Evolutionary conservation across 2,797 vertebrate genomes (phyloP), one percentile per base, ranked within the genome.

Genomic region (Margarornis squamiger): DNA sequence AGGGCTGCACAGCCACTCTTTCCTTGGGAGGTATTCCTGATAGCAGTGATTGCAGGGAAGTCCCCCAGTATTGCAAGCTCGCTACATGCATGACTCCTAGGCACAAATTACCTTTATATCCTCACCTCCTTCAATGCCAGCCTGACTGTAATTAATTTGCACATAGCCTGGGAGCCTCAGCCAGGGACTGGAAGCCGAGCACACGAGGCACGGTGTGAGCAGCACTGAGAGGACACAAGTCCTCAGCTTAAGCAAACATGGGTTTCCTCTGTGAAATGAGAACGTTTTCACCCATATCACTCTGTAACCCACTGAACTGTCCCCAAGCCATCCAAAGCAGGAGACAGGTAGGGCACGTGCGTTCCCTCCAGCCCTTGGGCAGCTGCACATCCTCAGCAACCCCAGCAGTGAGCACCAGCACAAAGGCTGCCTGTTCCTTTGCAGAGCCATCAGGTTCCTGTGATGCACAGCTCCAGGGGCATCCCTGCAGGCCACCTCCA

Each of bases 311-410:
- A 2, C 36, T 67, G 12, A 41, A 26, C 11, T 24, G 4, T 15
- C 27, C 20, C 20, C 23, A 17, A 85, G 34, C 34, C 34, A 52
- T 63, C 32, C 39, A 52, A 51, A 88, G 61, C 4, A 0, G 0
- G 41, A 57, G 54, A 49, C 2, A 6, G 19, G 29, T 32, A 83
- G 38, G 41, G 6, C 0, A 0, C 1, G 20, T 0, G 0, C 36
- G 46, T 2, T 38, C 36, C 59, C 48, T 19, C 12, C 59, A 18
- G 71, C 52, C 89, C 59, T 3, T 8, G 51, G 73, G 77, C 72
- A 75, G 92, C 86, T 52, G 57, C 58, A 32, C 0, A 0, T 5
- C 1, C 65, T 73, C 1, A 0, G 83, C 61, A 75, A 86, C 62
- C 46, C 7, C 70, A 89, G 74, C 38, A 20, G 46, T 12, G 43